A percentile compares a stretch with the other conserved stretches of the same genome.
Conservation (phyloP, 2,888 invertebrate genomes). For the Cryptophagus acutangulus region DNA sequence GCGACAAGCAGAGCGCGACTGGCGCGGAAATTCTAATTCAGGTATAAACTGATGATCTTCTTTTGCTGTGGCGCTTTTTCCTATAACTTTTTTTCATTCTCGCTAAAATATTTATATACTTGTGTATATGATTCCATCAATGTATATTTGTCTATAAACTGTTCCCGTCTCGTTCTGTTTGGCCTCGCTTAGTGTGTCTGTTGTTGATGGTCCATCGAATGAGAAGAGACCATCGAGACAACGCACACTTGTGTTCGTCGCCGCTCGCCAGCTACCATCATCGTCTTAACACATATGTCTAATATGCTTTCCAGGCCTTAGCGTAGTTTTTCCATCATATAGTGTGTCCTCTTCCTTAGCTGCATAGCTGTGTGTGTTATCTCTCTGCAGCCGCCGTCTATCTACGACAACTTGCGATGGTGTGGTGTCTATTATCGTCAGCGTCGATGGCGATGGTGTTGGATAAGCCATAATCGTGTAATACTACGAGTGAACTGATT, state of each 20-base stretch:
- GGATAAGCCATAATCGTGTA: conserved; percentile 21
- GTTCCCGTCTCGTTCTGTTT: conserved; percentile 23
- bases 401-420: too few relatives aligned
- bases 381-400: conserved; percentile 17
- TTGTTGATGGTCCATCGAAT: conserved; percentile 13
- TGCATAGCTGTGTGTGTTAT: conserved; percentile 25
- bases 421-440: conserved; percentile 8
- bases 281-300: conserved; percentile 21
- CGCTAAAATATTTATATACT: conserved; percentile 8
- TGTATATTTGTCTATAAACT: conserved; percentile 18
- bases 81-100: conserved; percentile 4
- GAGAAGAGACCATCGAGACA: too few relatives aligned
- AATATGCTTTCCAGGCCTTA: conserved; percentile 32
- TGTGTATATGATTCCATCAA: conserved; percentile 4
- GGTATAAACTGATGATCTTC: neutral
- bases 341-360: conserved; percentile 26
- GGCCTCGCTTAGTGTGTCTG: conserved; percentile 24
- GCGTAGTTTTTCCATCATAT: conserved; percentile 22
- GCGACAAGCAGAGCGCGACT: conserved; percentile 38
- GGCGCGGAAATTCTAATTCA: conserved; percentile 28
- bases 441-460: conserved; percentile 4
- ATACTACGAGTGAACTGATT: too few relatives aligned
- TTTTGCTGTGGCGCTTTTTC: conserved; percentile 12
- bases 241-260: conserved; percentile 25
- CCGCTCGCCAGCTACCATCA: conserved; percentile 23